Evolutionary conservation across 2,888 invertebrate genomes (phyloP).

Genomic region (Hypolimnas misippus): DNA sequence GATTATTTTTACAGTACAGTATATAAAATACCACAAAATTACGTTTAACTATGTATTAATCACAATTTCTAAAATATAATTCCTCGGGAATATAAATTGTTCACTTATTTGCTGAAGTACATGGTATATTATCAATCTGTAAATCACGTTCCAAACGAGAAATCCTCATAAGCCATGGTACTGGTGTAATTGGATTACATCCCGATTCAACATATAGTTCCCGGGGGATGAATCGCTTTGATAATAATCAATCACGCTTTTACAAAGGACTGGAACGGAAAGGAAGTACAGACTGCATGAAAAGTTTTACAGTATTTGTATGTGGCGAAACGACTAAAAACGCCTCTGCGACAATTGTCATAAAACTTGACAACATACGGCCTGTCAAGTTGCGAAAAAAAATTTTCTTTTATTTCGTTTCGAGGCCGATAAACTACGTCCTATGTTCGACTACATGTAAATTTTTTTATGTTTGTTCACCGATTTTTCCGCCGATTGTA

Average conservation of each 20-base stretch:
- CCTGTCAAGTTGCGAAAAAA: neutral
- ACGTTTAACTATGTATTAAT: too few relatives aligned
- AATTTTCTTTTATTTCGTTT: neutral
- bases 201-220: neutral
- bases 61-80: too few relatives aligned
- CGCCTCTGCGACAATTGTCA: neutral
- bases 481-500: too few relatives aligned
- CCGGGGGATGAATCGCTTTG: neutral
- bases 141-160: neutral
- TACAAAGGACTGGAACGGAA: neutral
- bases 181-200: neutral
- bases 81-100: too few relatives aligned
- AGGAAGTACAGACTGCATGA: neutral
- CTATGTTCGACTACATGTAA: too few relatives aligned
- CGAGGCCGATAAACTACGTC: neutral
- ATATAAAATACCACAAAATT: too few relatives aligned
- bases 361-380: neutral
- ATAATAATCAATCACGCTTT: slow-evolving; percentile 11
- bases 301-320: neutral
- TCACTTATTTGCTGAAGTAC: too few relatives aligned
- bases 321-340: neutral
- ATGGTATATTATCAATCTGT: neutral
- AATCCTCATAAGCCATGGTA: slow-evolving; percentile 6
- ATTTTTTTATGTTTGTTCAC: too few relatives aligned
- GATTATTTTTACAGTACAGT: too few relatives aligned